These are phyloP conservation scores for Cryptocheilus praepositus DNA, from an alignment of 2,888 invertebrate species.

Conservation along the genomic window DNA sequence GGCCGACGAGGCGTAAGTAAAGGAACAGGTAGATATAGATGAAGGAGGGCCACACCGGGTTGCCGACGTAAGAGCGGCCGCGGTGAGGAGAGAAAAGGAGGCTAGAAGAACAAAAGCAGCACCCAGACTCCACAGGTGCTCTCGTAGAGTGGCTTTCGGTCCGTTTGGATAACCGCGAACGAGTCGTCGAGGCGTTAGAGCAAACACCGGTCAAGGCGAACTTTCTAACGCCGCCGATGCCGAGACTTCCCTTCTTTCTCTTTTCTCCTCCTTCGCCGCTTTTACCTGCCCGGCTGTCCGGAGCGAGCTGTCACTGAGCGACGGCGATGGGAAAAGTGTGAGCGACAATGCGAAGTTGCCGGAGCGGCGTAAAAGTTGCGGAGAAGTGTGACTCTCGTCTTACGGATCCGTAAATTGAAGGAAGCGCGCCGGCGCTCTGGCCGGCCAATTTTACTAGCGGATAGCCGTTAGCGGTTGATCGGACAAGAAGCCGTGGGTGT, in stretches of 20 bases:
- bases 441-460: too few relatives aligned
- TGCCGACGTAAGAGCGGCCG: conserved; percentile 29
- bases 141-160: conserved; percentile 52
- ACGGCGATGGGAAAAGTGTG: too few relatives aligned
- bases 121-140: conserved; percentile 68
- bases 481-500: neutral
- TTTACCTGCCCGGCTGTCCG: conserved; percentile 38
- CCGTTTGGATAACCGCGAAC: conserved; percentile 58
- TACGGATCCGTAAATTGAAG: too few relatives aligned
- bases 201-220: conserved; percentile 58
- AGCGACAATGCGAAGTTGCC: neutral
- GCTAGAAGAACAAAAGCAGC: conserved; percentile 62
- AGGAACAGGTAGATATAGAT: conserved; percentile 59
- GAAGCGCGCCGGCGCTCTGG: too few relatives aligned
- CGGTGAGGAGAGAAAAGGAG: conserved; percentile 18
- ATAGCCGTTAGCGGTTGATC: neutral
- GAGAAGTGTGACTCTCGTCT: neutral
- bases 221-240: conserved; percentile 60
- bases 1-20: conserved; percentile 52
- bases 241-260: neutral
- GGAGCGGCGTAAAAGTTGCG: neutral
- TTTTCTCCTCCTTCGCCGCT: conserved; percentile 11
- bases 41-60: conserved; percentile 30
- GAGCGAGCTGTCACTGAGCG: conserved; percentile 5
- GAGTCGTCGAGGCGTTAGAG: conserved; percentile 63